Conservation (phyloP, 2,113 vertebrate species). For the Siphamia tubifer region DNA sequence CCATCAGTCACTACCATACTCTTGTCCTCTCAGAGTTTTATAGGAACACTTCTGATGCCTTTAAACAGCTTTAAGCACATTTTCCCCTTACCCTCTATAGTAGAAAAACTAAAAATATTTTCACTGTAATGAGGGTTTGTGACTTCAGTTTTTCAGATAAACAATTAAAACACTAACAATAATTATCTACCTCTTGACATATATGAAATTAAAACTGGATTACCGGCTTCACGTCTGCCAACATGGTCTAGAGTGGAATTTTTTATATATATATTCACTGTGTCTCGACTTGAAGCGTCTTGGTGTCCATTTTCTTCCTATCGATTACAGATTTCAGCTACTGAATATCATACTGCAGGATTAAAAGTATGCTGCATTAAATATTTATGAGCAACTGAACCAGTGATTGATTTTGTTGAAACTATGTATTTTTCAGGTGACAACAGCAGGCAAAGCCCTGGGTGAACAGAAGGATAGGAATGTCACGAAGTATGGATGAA, state of each 20-base stretch:
- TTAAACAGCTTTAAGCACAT: neutral
- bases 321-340: conserved; percentile 26
- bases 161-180: too few species aligned
- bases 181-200: too few species aligned
- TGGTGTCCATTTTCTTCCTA: neutral
- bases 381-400: conserved; percentile 37
- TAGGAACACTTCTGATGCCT: neutral
- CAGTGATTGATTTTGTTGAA: conserved; percentile 28
- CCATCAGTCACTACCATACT: neutral
- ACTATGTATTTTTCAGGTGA: conserved; percentile 19
- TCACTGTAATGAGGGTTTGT: neutral
- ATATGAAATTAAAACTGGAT: too few species aligned
- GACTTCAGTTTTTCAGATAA: neutral
- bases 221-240: too few species aligned
- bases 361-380: neutral
- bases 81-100: too few species aligned
- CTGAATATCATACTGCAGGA: conserved; percentile 44
- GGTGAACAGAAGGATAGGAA: neutral
- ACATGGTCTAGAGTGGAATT: neutral
- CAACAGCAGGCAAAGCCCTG: neutral
- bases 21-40: neutral
- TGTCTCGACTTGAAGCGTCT: neutral
- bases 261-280: neutral
- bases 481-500: conserved; percentile 24
- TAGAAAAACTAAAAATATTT: too few species aligned